A percentile compares a stretch with the other conserved stretches of the same genome.
phyloP scores from a whole-genome alignment of 2,888 invertebrate genomes.

The Sinelater perroti region DNA sequence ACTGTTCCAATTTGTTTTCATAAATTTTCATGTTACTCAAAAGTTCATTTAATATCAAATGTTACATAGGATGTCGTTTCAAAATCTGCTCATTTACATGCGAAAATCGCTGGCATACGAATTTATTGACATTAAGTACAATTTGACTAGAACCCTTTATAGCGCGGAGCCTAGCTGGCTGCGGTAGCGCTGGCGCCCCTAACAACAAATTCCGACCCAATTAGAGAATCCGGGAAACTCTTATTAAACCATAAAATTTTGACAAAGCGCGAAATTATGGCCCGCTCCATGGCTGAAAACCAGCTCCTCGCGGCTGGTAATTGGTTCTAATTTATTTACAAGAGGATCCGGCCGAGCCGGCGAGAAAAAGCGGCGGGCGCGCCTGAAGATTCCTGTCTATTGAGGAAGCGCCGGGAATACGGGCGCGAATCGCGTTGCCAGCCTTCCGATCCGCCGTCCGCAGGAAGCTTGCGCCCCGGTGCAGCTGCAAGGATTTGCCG shows the following conservation, averaged over 20 bases:
- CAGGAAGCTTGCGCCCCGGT: neutral
- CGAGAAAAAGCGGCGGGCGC: neutral
- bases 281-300: constrained; percentile 6
- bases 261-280: constrained; percentile 19
- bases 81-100: too few relatives aligned
- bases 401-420: constrained; percentile 12
- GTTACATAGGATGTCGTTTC: too few relatives aligned
- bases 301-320: constrained; percentile 7
- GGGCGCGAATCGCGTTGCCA: constrained; percentile 6
- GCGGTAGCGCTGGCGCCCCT: neutral
- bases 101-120: too few relatives aligned
- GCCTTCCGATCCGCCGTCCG: constrained; percentile 3
- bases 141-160: too few relatives aligned
- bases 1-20: too few relatives aligned
- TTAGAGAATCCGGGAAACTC: neutral
- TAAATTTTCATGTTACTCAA: too few relatives aligned
- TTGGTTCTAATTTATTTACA: constrained; percentile 21
- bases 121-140: too few relatives aligned
- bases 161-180: too few relatives aligned
- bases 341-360: constrained; percentile 1
- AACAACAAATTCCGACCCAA: constrained; percentile 4
- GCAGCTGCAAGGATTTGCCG: constrained; percentile 21
- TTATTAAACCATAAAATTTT: constrained; percentile 25
- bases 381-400: constrained; percentile 21
- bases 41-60: too few relatives aligned